A percentile compares a stretch with the other conserved stretches of the same genome.
These are phyloP conservation scores for Tyria jacobaeae DNA, from an alignment of 2,888 invertebrate genomes.

Conservation along the genomic window DNA sequence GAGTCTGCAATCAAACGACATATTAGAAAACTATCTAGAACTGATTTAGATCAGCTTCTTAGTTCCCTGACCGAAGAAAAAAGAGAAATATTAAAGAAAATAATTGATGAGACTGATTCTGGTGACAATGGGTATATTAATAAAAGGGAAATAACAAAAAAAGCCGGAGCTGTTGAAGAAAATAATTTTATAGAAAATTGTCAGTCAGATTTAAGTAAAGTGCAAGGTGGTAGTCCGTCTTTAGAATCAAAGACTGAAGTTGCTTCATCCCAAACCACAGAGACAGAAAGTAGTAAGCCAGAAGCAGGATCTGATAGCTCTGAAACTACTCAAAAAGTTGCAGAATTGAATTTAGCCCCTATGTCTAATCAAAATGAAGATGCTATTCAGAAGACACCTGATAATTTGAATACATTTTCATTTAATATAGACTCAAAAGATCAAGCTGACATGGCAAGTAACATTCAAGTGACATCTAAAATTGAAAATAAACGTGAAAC, in stretches of 20 bases:
- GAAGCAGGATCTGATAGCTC: conserved; percentile 54
- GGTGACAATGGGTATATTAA: conserved; percentile 55
- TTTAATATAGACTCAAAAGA: conserved; percentile 49
- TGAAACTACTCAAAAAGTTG: conserved; percentile 56
- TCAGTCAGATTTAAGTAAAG: conserved; percentile 69
- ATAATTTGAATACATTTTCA: conserved; percentile 40
- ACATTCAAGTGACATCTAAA: conserved; percentile 56
- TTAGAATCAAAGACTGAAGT: conserved; percentile 57
- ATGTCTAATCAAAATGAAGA: conserved; percentile 44
- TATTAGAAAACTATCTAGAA: conserved; percentile 71
- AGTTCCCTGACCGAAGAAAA: conserved; percentile 76
- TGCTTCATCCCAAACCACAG: conserved; percentile 48
- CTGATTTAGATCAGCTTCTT: conserved; percentile 74
- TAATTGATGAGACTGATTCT: conserved; percentile 63
- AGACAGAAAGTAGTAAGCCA: conserved; percentile 58
- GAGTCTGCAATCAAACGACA: conserved; percentile 75
- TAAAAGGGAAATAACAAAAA: conserved; percentile 81
- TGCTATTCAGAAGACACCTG: conserved; percentile 46
- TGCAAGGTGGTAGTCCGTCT: conserved; percentile 60
- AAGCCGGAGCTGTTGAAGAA: conserved; percentile 75
- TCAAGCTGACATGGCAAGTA: conserved; percentile 46
- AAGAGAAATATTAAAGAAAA: conserved; percentile 71
- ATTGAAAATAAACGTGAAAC: conserved; percentile 73
- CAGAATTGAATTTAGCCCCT: conserved; percentile 47
- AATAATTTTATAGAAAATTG: conserved; percentile 68